A percentile compares a stretch with the other conserved stretches of the same genome.
Evolutionary conservation across 2,797 vertebrate species (phyloP).

Genomic region (Aulostomus chinensis): DNA sequence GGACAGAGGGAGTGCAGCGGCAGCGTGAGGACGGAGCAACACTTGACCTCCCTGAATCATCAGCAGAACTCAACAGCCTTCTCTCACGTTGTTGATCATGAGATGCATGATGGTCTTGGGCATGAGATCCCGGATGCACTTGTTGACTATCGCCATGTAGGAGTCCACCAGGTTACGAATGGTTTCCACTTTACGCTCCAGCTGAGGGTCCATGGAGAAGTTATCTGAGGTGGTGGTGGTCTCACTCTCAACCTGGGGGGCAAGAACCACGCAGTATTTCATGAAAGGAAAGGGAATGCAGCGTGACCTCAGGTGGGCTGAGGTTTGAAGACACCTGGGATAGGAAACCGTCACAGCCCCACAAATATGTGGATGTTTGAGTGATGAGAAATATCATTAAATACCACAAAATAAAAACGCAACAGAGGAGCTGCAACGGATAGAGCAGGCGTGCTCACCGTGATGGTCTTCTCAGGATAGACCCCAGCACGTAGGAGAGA

Average conservation of each 20-base stretch:
- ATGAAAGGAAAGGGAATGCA: no score
- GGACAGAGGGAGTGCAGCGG: not conserved
- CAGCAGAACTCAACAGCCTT: no score
- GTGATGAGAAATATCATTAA: no score
- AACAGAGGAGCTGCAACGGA: no score
- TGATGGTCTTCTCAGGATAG: slow-evolving; percentile 87
- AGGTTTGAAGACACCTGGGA: no score
- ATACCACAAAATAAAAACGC: not conserved
- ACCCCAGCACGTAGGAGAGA: slow-evolving; percentile 94
- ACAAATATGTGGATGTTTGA: no score
- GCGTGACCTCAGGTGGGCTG: no score
- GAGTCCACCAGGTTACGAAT: slow-evolving; percentile 97
- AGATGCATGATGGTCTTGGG: slow-evolving; percentile 99
- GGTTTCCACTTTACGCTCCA: slow-evolving; percentile 97
- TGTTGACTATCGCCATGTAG: slow-evolving; percentile 98
- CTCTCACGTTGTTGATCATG: slow-evolving; percentile 91
- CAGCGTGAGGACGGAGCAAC: not conserved
- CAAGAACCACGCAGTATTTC: no score
- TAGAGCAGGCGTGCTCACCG: slow-evolving; percentile 71
- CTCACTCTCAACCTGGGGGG: slow-evolving; percentile 87
- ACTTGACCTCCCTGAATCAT: not conserved
- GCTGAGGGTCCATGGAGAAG: slow-evolving; percentile 98
- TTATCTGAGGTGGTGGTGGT: slow-evolving; percentile 87
- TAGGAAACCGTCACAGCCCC: no score
- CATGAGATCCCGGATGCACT: slow-evolving; percentile 97